These are phyloP conservation scores for Apodemia hepburni DNA, from an alignment of 2,888 invertebrate species.

Conservation along the genomic window DNA sequence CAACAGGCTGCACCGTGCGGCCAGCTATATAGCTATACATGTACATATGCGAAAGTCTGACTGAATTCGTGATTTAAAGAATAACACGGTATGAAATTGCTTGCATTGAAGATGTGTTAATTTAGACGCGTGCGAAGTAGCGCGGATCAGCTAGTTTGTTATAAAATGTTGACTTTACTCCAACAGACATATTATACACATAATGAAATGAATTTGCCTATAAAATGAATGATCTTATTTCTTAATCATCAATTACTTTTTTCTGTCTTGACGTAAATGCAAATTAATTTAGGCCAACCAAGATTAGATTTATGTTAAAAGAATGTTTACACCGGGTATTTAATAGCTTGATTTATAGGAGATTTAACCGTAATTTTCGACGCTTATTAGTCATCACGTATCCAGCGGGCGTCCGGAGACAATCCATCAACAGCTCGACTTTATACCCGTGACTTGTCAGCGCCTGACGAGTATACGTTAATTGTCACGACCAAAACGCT, in stretches of 20 bases:
- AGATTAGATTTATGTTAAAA: constrained; percentile 15
- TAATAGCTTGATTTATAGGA: constrained; percentile 46
- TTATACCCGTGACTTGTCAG: constrained; percentile 46
- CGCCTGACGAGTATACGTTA: constrained; percentile 50
- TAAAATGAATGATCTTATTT: not conserved
- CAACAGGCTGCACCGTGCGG: no score
- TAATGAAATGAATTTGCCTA: not conserved
- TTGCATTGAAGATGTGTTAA: no score
- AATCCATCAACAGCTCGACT: constrained; percentile 52
- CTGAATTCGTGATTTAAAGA: no score
- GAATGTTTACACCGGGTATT: constrained; percentile 13
- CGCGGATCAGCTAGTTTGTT: no score
- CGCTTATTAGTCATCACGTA: constrained; percentile 48
- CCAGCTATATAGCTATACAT: no score
- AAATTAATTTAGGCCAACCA: constrained; percentile 7
- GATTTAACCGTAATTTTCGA: constrained; percentile 48
- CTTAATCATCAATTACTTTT: not conserved
- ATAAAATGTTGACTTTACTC: no score
- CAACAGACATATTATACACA: no score
- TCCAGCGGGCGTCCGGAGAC: constrained; percentile 39
- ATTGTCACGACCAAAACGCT: constrained; percentile 52
- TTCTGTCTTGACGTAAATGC: constrained; percentile 6
- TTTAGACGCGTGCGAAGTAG: no score
- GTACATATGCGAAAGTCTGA: no score
- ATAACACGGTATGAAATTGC: no score